Base-by-base conservation (phyloP, 2,797 vertebrate species). In the Telmatherina bonti region DNA sequence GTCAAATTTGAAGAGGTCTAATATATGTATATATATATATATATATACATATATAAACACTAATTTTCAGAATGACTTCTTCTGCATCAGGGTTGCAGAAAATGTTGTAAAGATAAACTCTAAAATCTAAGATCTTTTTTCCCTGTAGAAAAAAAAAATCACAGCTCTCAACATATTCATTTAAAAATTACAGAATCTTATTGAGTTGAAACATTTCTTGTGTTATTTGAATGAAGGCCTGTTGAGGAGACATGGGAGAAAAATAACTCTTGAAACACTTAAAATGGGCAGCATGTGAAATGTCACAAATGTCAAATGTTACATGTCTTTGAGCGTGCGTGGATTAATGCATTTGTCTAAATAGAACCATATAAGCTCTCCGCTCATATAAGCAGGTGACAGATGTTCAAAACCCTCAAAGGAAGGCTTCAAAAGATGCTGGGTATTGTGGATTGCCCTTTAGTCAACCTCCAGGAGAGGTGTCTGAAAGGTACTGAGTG, bases 401-500 rank as follows among this genome's bases (percentile, higher is more conserved):
- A 4, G 49, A 69, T 22, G 38, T 71, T 43, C 31, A 31, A 73
- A 80, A 49, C 4, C n/a, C 22, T 60, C 4, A 10, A 59, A 71
- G 45, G 62, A 29, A 51, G 58, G 24, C 33, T 62, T 22, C 5
- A 58, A 38, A 62, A 49, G 9, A 30, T 27, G 20, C n/a, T 36
- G 10, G 4, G 16, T 68, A 20, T 9, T 70, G 59, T 63, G 43
- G 15, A 38, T 30, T 71, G 51, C 54, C 60, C 67, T 70, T 31
- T n/a, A 62, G 49, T 72, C 53, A 55, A 59, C 62, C 57, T 81
- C 27, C 36, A 30, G 18, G n/a, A 63, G 26, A 62, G 26, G 41
- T 26, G 27, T 70, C 62, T 69, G 10, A 72, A 67, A 76, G 24
- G 36, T 47, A 20, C 4, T 16, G 29, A 74, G 71, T 72, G 62